Evolutionary conservation across 2,797 vertebrate species (phyloP).

Genomic region (Corythornis leucogaster): DNA sequence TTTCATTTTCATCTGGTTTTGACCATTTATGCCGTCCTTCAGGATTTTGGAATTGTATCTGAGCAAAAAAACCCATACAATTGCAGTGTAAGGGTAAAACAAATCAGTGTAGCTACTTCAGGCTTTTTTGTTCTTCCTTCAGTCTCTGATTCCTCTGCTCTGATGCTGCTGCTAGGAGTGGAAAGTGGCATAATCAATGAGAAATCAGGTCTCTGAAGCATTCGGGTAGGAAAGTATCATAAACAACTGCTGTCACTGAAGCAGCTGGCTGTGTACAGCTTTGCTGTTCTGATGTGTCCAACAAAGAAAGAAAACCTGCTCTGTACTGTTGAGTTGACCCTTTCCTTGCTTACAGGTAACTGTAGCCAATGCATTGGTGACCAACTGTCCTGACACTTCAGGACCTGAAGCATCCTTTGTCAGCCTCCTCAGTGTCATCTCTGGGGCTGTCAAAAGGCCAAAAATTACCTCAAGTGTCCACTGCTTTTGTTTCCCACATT

Average conservation of each 20-base stretch:
- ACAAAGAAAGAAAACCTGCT: neutral
- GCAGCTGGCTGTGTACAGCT: neutral
- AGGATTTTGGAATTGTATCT: constrained; percentile 32
- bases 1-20: constrained; percentile 59
- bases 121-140: neutral
- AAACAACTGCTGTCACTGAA: neutral
- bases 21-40: constrained; percentile 39
- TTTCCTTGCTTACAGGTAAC: neutral
- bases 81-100: neutral
- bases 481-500: neutral
- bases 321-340: neutral
- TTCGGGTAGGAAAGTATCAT: neutral
- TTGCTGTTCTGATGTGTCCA: neutral
- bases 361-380: neutral
- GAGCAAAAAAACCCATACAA: neutral
- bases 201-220: constrained; percentile 1
- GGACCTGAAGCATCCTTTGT: neutral
- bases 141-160: neutral
- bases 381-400: neutral
- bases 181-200: neutral
- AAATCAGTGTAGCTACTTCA: neutral
- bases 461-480: neutral
- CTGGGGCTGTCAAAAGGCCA: neutral
- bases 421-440: neutral
- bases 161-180: neutral